Conservation (phyloP, 2,888 invertebrate species). For the Drosophila bunnanda region DNA sequence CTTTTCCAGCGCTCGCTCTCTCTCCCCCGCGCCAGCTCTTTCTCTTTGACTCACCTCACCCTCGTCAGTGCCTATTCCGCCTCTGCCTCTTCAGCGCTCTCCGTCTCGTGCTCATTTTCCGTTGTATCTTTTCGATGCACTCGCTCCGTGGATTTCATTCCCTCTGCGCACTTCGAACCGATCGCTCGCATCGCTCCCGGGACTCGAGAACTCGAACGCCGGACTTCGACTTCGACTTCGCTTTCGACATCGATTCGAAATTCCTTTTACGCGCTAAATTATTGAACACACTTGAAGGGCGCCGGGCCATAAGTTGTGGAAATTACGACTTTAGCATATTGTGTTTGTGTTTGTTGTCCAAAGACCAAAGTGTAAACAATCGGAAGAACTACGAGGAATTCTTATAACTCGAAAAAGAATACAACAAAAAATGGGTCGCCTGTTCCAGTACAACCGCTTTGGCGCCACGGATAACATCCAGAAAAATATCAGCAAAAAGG, state of each 20-base stretch:
- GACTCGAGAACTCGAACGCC: slow-evolving; percentile 22
- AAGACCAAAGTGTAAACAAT: slow-evolving; percentile 58
- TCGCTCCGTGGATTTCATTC: slow-evolving; percentile 78
- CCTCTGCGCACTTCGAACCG: slow-evolving; percentile 82
- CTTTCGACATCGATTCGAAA: slow-evolving; percentile 24
- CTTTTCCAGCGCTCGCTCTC: slow-evolving; percentile 27
- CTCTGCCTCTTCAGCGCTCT: slow-evolving; percentile 53
- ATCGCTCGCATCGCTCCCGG: slow-evolving; percentile 74
- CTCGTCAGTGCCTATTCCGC: slow-evolving; percentile 35
- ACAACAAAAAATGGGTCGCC: slow-evolving; percentile 76
- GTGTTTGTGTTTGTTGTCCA: slow-evolving; percentile 46
- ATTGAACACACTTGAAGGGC: slow-evolving; percentile 28
- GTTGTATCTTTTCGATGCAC: slow-evolving; percentile 76
- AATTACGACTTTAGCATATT: slow-evolving; percentile 38
- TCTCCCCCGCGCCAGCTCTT: slow-evolving; percentile 36
- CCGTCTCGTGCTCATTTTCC: slow-evolving; percentile 74
- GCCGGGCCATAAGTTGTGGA: slow-evolving; percentile 15
- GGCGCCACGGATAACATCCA: slow-evolving; percentile 67
- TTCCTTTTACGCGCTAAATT: slow-evolving; percentile 38
- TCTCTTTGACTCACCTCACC: slow-evolving; percentile 27
- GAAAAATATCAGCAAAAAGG: slow-evolving; percentile 66
- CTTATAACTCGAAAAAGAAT: not conserved
- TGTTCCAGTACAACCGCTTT: slow-evolving; percentile 83
- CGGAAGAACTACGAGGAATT: slow-evolving; percentile 17
- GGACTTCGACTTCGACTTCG: slow-evolving; percentile 11